Percentiles rank a stretch among this genome's conserved stretches.
Conservation (phyloP, 2,888 invertebrate species). For the Macrophya alboannulata region DNA sequence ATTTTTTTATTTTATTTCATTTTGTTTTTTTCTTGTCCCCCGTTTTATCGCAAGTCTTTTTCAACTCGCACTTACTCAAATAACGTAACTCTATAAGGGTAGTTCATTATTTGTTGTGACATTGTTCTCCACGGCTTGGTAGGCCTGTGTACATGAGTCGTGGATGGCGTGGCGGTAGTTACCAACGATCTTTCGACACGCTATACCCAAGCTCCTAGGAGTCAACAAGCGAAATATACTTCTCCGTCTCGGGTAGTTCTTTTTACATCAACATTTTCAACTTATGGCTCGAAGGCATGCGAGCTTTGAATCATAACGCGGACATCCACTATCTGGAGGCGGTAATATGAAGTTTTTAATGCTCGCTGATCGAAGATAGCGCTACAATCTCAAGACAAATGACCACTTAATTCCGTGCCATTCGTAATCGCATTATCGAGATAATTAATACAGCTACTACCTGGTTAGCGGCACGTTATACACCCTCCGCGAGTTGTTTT, state of each 20-base stretch:
- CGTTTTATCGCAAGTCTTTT: conserved; percentile 33
- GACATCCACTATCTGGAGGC: conserved; percentile 33
- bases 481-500: neutral
- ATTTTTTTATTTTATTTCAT: neutral
- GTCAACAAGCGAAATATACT: conserved; percentile 47
- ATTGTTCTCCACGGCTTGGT: conserved; percentile 33
- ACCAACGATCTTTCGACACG: conserved; percentile 42
- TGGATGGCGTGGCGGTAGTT: conserved; percentile 28
- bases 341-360: conserved; percentile 52
- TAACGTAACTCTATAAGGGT: conserved; percentile 23
- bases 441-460: conserved; percentile 20
- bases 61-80: conserved; percentile 1
- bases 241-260: conserved; percentile 36
- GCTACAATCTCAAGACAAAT: conserved; percentile 47
- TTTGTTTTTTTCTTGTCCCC: neutral
- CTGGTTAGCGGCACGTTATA: conserved; percentile 31
- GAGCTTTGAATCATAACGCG: conserved; percentile 40
- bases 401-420: conserved; percentile 45
- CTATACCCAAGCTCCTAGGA: conserved; percentile 17
- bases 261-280: conserved; percentile 46
- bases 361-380: conserved; percentile 39
- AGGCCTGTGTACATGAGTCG: neutral
- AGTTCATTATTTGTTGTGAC: conserved; percentile 28
- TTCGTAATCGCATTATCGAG: conserved; percentile 45
- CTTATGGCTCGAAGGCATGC: conserved; percentile 36